Conservation (phyloP, 2,113 vertebrate species). For the Myotis yumanensis region DNA sequence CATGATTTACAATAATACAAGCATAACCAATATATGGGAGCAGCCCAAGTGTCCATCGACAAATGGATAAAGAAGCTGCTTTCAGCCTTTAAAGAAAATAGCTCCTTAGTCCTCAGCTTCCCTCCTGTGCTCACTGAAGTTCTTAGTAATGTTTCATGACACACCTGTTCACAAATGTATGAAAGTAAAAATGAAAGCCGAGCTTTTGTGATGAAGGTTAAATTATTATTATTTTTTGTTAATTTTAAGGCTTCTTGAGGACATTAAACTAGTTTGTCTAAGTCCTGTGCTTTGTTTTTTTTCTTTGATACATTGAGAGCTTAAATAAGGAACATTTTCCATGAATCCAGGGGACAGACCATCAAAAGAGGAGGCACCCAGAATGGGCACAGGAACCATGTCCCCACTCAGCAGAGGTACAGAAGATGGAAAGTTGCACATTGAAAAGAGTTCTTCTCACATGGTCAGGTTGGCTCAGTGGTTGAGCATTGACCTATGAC, state of each 20-base stretch:
- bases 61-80: background rate
- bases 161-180: background rate
- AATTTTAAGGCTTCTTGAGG: background rate
- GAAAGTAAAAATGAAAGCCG: background rate
- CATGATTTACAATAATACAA: background rate
- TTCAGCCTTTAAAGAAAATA: background rate
- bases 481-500: too few relatives aligned
- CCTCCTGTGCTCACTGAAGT: background rate
- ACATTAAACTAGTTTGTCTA: background rate
- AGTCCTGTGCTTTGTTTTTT: background rate
- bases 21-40: background rate
- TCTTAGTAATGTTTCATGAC: background rate
- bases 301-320: background rate
- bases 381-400: too few relatives aligned
- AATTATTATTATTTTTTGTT: background rate
- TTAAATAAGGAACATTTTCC: accelerated
- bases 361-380: accelerated
- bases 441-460: background rate
- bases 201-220: too few relatives aligned
- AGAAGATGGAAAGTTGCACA: accelerated
- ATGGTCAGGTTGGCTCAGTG: too few relatives aligned
- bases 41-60: background rate
- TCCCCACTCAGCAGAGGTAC: background rate
- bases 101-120: background rate
- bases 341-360: background rate